Base-by-base conservation (phyloP, 2,797 vertebrate genomes). In the Propithecus deckenii region DNA sequence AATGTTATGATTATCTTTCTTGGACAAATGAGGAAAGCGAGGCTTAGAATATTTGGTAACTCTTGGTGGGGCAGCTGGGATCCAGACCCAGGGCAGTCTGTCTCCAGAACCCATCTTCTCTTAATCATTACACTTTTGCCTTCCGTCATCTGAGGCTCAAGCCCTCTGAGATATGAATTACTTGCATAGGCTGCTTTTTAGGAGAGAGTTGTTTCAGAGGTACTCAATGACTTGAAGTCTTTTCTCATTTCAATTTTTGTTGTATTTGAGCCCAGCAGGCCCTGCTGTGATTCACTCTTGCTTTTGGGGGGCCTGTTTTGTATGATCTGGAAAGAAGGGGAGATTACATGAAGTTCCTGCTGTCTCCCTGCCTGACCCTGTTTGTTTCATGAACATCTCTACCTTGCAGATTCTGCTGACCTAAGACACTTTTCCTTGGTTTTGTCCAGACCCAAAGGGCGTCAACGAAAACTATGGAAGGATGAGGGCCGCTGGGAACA, bases 401-500 rank as follows among this genome's bases (percentile, higher is more conserved):
- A 74, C 30, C 46, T 86, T 79, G 30, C 35, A 91, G 78, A 80
- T 32, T 86, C 41, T 96, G 23, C 61, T 75, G 76, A 84, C 72
- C 75, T 52, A 61, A 94, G 15, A 74, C 17, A 95, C 35, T 65
- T 95, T 84, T 86, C 5, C 50, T 32, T 94, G 41, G 25, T 50
- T 91, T 86, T 88, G 12, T 86, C 52, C 97, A 99, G 99, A 96
- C 99, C 99, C 0, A 99, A 99, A 97, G 99, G 99, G 11, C 98
- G 99, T 1, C 99, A 99, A 98, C 98, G 99, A 94, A 99, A 99
- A 98, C 96, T 99, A 61, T 99, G 99, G 99, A 99, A 99, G 96
- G 99, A 99, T 0, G 99, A 99, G 95, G 99, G 99, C 4, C 99
- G 99, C 65, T 99, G 99, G 99, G 99, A 99, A 4, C 99, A 99